Percentiles rank a stretch among this genome's conserved stretches.
Evolutionary conservation across 1,140 invertebrate species (phyloP).

Genomic region (Lepidostoma basale): DNA sequence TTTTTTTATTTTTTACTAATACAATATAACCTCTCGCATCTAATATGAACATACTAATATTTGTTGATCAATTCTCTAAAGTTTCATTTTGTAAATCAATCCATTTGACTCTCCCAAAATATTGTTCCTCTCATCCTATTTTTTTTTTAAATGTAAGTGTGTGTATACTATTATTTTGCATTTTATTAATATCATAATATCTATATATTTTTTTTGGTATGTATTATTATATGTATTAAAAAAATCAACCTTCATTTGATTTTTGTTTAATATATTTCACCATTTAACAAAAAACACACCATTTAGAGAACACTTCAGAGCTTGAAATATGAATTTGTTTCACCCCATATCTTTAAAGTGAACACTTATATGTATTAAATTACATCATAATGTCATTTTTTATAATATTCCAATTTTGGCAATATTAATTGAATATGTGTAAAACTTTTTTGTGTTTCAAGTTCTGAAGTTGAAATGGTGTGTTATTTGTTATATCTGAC

Average conservation of each 20-base stretch:
- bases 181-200: not conserved
- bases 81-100: not conserved
- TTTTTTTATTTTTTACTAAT: not conserved
- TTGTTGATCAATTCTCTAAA: not conserved
- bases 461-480: not conserved
- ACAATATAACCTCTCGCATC: not conserved
- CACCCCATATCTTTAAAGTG: too few relatives aligned
- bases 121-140: not conserved
- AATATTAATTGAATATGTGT: too few relatives aligned
- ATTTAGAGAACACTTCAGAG: too few relatives aligned
- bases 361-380: too few relatives aligned
- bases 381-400: too few relatives aligned
- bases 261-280: too few relatives aligned
- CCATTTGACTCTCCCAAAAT: not conserved
- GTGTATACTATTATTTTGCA: not conserved
- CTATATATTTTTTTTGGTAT: not conserved
- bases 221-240: not conserved
- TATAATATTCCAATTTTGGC: too few relatives aligned
- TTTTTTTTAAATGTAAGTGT: not conserved
- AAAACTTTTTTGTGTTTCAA: too few relatives aligned
- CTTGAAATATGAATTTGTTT: too few relatives aligned
- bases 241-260: too few relatives aligned
- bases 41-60: not conserved
- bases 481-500: slow-evolving; percentile 12
- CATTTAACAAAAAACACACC: not conserved